Evolutionary conservation across 2,888 invertebrate genomes (phyloP), one percentile per base, ranked within the genome.

Genomic region (Belgica antarctica): DNA sequence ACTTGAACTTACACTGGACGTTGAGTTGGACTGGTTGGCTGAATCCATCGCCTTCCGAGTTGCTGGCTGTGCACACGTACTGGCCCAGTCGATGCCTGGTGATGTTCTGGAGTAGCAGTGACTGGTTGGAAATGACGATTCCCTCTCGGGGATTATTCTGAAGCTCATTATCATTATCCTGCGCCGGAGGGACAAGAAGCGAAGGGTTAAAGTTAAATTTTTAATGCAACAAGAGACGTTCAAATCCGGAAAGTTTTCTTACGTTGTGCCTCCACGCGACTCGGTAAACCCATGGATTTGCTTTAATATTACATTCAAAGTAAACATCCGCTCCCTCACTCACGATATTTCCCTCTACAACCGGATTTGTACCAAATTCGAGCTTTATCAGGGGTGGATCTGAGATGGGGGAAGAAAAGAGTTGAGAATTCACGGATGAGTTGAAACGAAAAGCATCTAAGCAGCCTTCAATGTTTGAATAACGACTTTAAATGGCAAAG

Each of bases 261-360:
- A 88, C 88, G 75, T 87, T 86, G 76, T 87, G 87, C 63, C 83
- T 84, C 82, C 89, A 89, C 73, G 85, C 84, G 17, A 88, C 86
- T 77, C 85, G 85, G 75, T 85, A 83, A 73, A 86, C 88, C 87
- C 87, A 87, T 2, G 91, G 91, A 79, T 90, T 90, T 3, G 90
- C 89, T 73, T 86, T 85, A 73, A 91, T 86, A 77, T 87, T 86
- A 79, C 91, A 91, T 79, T 91, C 90, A 75, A 91, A 85, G 78
- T 90, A 90, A 41, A 91, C 90, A 76, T 91, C 91, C 34, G 88
- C 88, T 1, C 90, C 90, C 78, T 91, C 91, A 73, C 88, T 86
- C 73, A 92, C 89, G 75, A 87, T 86, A 59, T 61, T 69, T 34
- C 31, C 25, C 46, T 66, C 47, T n/a, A 41, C 47, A 61, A 27